Percentiles rank a stretch among this genome's conserved stretches.
Conservation (phyloP, 2,888 invertebrate genomes). For the Neoascia interrupta region DNA sequence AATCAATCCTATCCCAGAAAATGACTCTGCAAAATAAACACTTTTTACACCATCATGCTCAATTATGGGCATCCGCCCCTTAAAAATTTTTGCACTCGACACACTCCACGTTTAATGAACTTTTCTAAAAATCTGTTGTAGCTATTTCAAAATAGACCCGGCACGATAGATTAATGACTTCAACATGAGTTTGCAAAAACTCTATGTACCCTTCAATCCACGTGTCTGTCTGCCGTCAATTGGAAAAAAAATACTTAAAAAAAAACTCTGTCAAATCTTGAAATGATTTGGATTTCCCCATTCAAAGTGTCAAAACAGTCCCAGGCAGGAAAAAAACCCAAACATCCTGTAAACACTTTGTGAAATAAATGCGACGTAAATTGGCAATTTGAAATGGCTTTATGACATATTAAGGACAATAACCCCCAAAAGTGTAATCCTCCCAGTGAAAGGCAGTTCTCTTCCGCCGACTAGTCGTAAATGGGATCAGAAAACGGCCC, state of each 20-base stretch:
- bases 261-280: slow-evolving; percentile 35
- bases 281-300: slow-evolving; percentile 55
- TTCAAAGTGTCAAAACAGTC: slow-evolving; percentile 51
- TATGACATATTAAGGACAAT: slow-evolving; percentile 70
- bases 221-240: not conserved
- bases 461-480: slow-evolving; percentile 58
- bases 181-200: slow-evolving; percentile 25
- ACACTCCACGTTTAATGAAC: slow-evolving; percentile 41
- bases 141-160: not conserved
- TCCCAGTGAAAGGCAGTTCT: slow-evolving; percentile 19
- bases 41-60: too few species aligned
- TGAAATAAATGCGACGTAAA: slow-evolving; percentile 69
- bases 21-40: too few species aligned
- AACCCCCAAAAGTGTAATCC: slow-evolving; percentile 61
- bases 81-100: too few species aligned
- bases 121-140: not conserved
- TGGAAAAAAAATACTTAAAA: slow-evolving; percentile 3
- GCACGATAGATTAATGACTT: slow-evolving; percentile 29
- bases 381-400: slow-evolving; percentile 68
- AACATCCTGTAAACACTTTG: slow-evolving; percentile 68
- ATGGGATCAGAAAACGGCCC: slow-evolving; percentile 48
- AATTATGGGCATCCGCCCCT: too few species aligned
- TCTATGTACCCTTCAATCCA: not conserved
- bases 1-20: too few species aligned
- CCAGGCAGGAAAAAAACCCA: slow-evolving; percentile 20